Conservation (phyloP, 2,797 vertebrate genomes). For the Furcifer pardalis region DNA sequence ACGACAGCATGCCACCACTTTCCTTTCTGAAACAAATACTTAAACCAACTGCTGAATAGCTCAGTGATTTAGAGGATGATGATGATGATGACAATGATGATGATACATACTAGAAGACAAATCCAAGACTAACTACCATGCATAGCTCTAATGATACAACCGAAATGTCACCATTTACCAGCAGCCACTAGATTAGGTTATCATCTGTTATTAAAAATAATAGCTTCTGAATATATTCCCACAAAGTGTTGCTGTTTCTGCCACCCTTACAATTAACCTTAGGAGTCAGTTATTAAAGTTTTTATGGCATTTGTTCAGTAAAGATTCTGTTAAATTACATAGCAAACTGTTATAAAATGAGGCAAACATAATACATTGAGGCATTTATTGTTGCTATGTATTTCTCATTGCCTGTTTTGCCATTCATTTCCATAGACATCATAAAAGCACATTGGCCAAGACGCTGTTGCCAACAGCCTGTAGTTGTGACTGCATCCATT, state of each 20-base stretch:
- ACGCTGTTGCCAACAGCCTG: too few species aligned
- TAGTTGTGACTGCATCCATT: too few species aligned
- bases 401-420: too few species aligned
- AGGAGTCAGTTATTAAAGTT: not conserved
- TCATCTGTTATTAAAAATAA: too few species aligned
- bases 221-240: not conserved
- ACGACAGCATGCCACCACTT: not conserved
- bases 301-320: not conserved
- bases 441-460: too few species aligned
- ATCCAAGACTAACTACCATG: not conserved
- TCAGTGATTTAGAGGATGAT: too few species aligned
- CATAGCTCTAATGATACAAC: not conserved
- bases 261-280: not conserved
- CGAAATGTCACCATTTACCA: not conserved
- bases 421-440: too few species aligned
- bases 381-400: too few species aligned
- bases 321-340: not conserved
- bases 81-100: too few species aligned
- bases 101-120: too few species aligned
- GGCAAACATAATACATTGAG: not conserved
- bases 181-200: not conserved
- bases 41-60: too few species aligned
- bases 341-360: not conserved
- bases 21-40: not conserved
- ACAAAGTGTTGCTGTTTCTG: not conserved